Conservation (phyloP, 1,140 invertebrate species). For the Melitaea cinxia region DNA sequence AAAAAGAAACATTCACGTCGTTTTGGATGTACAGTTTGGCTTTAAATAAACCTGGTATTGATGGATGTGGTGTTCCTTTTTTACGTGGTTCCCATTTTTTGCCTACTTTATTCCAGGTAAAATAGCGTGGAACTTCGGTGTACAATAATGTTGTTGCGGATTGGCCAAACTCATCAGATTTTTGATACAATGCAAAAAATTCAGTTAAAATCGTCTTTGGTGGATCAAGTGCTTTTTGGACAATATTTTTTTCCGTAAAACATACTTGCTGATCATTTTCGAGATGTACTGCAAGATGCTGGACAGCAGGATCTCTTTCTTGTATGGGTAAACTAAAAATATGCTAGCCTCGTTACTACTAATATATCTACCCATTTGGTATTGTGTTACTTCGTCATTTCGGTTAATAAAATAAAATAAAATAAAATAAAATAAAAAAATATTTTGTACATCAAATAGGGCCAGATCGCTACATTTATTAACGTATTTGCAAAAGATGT, state of each 20-base stretch:
- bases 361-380: neutral
- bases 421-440: too few species aligned
- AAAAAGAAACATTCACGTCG: neutral
- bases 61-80: slow-evolving; percentile 13
- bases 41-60: neutral
- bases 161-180: slow-evolving; percentile 30
- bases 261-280: slow-evolving; percentile 23
- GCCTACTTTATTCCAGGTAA: slow-evolving; percentile 34
- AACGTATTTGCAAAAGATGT: neutral
- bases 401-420: too few species aligned
- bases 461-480: neutral
- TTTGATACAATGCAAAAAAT: slow-evolving; percentile 35
- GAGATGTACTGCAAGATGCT: neutral
- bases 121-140: slow-evolving; percentile 37
- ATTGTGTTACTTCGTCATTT: neutral
- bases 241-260: slow-evolving; percentile 26
- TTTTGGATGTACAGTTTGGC: neutral
- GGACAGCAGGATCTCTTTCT: neutral
- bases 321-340: neutral
- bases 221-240: slow-evolving; percentile 20
- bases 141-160: slow-evolving; percentile 32
- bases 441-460: neutral
- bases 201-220: slow-evolving; percentile 32
- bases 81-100: slow-evolving; percentile 28
- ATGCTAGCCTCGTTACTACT: neutral